Evolutionary conservation across 2,888 invertebrate species (phyloP).

Genomic region (Miltochrista miniata): DNA sequence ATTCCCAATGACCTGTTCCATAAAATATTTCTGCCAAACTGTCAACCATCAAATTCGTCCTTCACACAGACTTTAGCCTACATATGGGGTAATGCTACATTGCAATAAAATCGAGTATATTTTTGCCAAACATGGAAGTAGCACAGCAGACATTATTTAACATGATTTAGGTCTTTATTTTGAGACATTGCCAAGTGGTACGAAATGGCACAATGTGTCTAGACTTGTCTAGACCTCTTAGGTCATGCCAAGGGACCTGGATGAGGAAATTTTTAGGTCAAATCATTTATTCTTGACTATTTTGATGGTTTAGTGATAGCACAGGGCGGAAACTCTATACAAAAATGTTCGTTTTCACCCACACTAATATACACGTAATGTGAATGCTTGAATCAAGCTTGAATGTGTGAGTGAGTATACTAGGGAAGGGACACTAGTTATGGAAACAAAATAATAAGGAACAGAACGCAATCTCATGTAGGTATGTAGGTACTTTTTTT

Average conservation of each 20-base stretch:
- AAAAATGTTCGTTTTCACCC: too few species aligned
- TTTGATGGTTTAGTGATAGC: too few species aligned
- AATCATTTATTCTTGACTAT: too few species aligned
- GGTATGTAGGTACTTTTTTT: too few species aligned
- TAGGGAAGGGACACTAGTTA: too few species aligned
- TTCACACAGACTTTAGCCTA: conserved; percentile 10
- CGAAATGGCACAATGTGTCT: conserved; percentile 30
- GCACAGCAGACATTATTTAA: conserved; percentile 27
- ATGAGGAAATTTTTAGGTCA: too few species aligned
- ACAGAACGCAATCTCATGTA: too few species aligned
- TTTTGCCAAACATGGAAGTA: conserved; percentile 33
- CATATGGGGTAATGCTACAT: conserved; percentile 9
- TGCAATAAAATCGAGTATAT: conserved; percentile 19
- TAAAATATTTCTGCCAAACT: conserved; percentile 3
- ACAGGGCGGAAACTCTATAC: too few species aligned
- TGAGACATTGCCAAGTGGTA: conserved; percentile 35
- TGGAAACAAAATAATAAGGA: too few species aligned
- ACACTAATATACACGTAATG: too few species aligned
- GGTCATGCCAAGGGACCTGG: conserved; percentile 8
- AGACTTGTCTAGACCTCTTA: conserved; percentile 17
- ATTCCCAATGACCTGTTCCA: neutral
- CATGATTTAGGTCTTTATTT: conserved; percentile 28
- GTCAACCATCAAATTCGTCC: neutral
- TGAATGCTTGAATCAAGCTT: too few species aligned
- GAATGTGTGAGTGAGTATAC: too few species aligned